Conservation (phyloP, 2,797 vertebrate genomes). For the Alauda arvensis region DNA sequence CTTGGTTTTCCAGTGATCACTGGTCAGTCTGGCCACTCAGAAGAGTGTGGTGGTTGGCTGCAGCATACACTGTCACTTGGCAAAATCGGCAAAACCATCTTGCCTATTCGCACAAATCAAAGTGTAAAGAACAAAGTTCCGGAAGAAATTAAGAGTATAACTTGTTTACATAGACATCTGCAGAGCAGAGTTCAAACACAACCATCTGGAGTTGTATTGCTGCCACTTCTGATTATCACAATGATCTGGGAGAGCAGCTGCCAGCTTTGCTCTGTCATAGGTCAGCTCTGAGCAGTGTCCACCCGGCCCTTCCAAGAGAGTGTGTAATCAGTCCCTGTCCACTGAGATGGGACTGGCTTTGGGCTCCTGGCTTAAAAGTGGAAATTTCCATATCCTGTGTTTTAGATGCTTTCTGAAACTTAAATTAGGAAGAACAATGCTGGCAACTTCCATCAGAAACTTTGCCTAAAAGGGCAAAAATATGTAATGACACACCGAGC, state of each 20-base stretch:
- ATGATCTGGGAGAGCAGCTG: slow-evolving; percentile 51
- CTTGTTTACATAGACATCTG: slow-evolving; percentile 69
- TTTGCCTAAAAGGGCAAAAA: not conserved
- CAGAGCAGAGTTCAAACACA: slow-evolving; percentile 58
- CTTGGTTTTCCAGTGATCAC: not conserved
- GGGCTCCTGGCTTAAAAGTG: not conserved
- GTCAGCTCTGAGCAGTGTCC: slow-evolving; percentile 16
- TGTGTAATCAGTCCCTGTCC: not conserved
- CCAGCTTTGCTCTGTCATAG: slow-evolving; percentile 38
- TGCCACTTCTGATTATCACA: slow-evolving; percentile 58
- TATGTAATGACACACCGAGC: not conserved
- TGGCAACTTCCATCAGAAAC: slow-evolving; percentile 18
- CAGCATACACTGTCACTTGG: not conserved
- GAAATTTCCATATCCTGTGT: slow-evolving; percentile 31
- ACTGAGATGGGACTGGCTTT: not conserved
- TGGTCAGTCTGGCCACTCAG: not conserved
- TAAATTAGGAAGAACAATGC: not conserved
- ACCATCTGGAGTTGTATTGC: slow-evolving; percentile 60
- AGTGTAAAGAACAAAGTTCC: slow-evolving; percentile 66
- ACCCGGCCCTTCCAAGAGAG: not conserved
- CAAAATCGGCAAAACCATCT: not conserved
- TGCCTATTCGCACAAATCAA: slow-evolving; percentile 45
- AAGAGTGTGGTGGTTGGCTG: not conserved
- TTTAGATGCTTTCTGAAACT: not conserved
- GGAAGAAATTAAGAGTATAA: slow-evolving; percentile 69